Conservation (phyloP, 1,140 invertebrate species). For the Euura saliciscinereae region DNA sequence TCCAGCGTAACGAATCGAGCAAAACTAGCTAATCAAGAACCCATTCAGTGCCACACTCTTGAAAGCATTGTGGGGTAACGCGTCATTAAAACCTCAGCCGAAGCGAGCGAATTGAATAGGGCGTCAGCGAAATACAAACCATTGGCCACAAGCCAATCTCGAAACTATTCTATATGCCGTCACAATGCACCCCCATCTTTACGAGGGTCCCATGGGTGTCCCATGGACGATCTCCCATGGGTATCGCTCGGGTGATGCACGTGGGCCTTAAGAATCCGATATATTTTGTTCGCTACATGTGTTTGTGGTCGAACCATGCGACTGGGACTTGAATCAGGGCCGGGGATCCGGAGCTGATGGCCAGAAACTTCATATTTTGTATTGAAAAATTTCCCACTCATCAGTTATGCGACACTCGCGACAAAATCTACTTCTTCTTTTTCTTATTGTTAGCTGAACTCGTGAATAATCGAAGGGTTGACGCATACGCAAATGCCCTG, state of each 20-base stretch:
- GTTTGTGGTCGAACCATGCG: neutral
- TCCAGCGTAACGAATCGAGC: conserved; percentile 35
- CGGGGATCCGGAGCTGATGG: no score
- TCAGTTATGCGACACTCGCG: neutral
- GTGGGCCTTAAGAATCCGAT: neutral
- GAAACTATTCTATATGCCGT: conserved; percentile 19
- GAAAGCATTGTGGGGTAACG: conserved; percentile 30
- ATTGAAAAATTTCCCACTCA: conserved; percentile 1
- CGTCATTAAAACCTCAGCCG: conserved; percentile 42
- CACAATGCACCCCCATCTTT: conserved; percentile 43
- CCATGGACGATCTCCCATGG: neutral
- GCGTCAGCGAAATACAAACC: conserved; percentile 29
- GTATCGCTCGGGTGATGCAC: neutral
- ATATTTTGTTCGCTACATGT: neutral
- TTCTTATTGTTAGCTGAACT: neutral
- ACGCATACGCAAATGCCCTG: neutral
- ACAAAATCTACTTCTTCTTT: neutral
- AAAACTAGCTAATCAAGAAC: conserved; percentile 42
- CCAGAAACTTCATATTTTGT: no score
- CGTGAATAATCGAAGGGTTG: neutral
- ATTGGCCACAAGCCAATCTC: conserved; percentile 32
- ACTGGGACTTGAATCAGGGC: neutral
- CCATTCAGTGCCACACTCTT: conserved; percentile 32
- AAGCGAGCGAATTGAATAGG: conserved; percentile 39
- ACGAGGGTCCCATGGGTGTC: conserved; percentile 37